Percentiles rank a stretch among this genome's conserved stretches.
Conservation (phyloP, 1,140 invertebrate genomes). For the Drosophila rufa region DNA sequence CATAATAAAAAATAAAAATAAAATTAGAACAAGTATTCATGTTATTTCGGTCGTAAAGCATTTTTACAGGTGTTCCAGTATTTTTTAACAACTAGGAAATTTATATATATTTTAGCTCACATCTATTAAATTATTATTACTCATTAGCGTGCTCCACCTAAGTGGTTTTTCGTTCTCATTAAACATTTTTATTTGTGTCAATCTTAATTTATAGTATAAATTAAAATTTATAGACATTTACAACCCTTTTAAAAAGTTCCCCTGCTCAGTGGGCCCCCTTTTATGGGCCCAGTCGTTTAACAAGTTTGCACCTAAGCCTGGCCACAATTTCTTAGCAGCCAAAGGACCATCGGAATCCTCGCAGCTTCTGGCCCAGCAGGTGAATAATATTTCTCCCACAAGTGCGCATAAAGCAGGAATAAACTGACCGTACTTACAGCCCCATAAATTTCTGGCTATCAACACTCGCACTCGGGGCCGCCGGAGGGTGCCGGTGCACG, state of each 20-base stretch:
- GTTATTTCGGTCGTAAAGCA: too few species aligned
- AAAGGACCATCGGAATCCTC: neutral
- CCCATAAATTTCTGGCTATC: constrained; percentile 54
- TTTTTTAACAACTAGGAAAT: too few species aligned
- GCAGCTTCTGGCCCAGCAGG: constrained; percentile 29
- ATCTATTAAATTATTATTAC: too few species aligned
- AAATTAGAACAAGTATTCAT: too few species aligned
- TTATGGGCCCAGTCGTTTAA: constrained; percentile 3
- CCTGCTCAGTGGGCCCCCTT: neutral
- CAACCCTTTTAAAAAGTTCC: neutral
- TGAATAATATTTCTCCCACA: constrained; percentile 36
- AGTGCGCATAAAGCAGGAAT: constrained; percentile 42
- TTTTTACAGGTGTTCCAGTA: too few species aligned
- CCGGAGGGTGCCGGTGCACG: constrained; percentile 1
- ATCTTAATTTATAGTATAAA: neutral
- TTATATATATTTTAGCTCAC: too few species aligned
- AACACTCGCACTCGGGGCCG: constrained; percentile 24
- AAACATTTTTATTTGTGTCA: neutral
- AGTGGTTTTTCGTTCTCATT: too few species aligned
- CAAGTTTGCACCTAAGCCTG: constrained; percentile 12
- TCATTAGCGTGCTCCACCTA: too few species aligned
- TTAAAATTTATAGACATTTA: neutral
- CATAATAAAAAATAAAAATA: too few species aligned
- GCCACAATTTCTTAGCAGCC: constrained; percentile 23
- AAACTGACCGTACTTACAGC: constrained; percentile 48